Conservation (phyloP, 2,113 vertebrate species). For the Acanthochromis polyacanthus region DNA sequence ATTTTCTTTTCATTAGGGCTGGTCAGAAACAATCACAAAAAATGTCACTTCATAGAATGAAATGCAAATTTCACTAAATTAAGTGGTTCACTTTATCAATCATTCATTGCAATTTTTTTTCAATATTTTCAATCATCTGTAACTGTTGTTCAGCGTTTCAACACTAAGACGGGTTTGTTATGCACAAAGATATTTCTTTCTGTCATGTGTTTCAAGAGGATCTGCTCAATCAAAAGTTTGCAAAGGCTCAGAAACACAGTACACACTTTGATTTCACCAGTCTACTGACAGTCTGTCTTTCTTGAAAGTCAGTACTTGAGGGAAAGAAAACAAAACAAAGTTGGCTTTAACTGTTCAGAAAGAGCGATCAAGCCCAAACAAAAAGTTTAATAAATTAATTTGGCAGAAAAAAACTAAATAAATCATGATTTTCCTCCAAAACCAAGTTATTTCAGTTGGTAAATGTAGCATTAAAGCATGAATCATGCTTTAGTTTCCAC, state of each 20-base stretch:
- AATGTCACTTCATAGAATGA: constrained; percentile 71
- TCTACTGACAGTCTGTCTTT: constrained; percentile 1
- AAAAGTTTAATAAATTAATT: constrained; percentile 5
- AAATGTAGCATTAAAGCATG: too few species aligned
- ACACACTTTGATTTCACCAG: constrained; percentile 21
- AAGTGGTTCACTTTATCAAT: constrained; percentile 52
- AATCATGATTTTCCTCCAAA: not conserved
- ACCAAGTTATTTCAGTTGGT: too few species aligned
- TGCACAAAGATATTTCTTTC: constrained; percentile 11
- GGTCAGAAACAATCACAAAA: constrained; percentile 82
- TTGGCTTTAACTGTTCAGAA: not conserved
- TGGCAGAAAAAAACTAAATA: not conserved
- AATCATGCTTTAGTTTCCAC: too few species aligned
- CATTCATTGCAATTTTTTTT: constrained; percentile 39
- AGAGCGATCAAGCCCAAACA: not conserved
- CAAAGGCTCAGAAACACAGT: not conserved
- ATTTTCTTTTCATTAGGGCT: constrained; percentile 84
- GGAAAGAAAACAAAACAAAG: not conserved
- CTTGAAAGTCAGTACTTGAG: constrained; percentile 14
- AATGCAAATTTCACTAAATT: constrained; percentile 62
- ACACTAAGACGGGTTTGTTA: not conserved
- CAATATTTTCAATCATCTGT: not conserved
- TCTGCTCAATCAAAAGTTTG: constrained; percentile 15
- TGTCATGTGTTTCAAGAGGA: not conserved
- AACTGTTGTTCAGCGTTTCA: not conserved